Evolutionary conservation across 2,113 vertebrate genomes (phyloP).

Genomic region (Zosterops lateralis): DNA sequence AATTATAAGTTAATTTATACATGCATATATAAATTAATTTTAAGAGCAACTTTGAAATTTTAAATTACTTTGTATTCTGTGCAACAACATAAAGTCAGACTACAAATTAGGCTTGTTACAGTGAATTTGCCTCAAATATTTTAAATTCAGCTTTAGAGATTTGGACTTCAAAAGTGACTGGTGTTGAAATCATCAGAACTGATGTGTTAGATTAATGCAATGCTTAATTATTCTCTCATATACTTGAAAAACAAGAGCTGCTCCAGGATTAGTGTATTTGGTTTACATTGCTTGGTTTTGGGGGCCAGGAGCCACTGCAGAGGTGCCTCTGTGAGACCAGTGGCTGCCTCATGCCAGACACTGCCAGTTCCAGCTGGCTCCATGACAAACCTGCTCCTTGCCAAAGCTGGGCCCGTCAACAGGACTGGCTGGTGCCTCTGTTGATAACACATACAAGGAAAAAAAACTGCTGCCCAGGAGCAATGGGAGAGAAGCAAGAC

Average conservation of each 20-base stretch:
- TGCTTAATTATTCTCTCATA: neutral
- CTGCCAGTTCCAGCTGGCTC: neutral
- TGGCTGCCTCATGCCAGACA: neutral
- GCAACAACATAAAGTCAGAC: neutral
- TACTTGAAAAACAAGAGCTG: neutral
- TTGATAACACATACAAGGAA: neutral
- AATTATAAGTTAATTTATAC: neutral
- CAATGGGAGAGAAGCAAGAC: neutral
- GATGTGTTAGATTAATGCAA: neutral
- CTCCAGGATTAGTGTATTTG: neutral
- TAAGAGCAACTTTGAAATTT: neutral
- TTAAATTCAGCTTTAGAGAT: neutral
- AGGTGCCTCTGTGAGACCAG: neutral
- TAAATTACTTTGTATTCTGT: neutral
- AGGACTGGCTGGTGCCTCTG: neutral
- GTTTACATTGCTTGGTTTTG: neutral
- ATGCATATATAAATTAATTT: neutral
- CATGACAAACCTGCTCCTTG: neutral
- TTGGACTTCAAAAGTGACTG: neutral
- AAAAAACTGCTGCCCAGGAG: neutral
- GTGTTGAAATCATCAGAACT: neutral
- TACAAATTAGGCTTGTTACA: neutral
- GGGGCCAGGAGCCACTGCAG: accelerated
- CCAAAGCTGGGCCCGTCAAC: neutral
- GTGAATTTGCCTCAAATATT: neutral